phyloP scores from a whole-genome alignment of 2,113 vertebrate genomes.

The Fukomys damarensis region DNA sequence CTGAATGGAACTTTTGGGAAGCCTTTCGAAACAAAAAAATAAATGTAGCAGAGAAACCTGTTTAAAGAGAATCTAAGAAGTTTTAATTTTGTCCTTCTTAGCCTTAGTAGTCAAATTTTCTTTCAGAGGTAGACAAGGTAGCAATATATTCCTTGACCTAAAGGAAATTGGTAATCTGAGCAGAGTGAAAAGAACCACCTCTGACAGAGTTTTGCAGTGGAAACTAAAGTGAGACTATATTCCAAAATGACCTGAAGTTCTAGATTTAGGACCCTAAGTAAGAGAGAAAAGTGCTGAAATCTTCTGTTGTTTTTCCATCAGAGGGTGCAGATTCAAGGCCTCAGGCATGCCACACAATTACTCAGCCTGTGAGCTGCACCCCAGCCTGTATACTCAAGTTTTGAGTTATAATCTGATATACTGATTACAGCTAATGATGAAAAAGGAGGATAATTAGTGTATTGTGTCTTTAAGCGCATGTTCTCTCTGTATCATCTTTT shows the following conservation, averaged over 20 bases:
- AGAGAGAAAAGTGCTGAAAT: background rate
- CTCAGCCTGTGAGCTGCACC: background rate
- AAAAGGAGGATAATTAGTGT: background rate
- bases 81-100: constrained; percentile 40
- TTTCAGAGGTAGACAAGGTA: background rate
- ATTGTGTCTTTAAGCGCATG: background rate
- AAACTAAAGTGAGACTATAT: background rate
- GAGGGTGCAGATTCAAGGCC: background rate
- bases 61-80: constrained; percentile 7
- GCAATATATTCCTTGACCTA: background rate
- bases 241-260: background rate
- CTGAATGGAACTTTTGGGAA: background rate
- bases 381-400: background rate
- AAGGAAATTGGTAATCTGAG: background rate
- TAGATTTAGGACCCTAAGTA: background rate
- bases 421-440: background rate
- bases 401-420: background rate
- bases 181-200: background rate
- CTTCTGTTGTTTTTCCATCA: background rate
- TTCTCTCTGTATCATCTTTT: background rate
- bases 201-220: background rate
- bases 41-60: background rate
- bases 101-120: background rate
- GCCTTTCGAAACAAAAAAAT: background rate
- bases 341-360: background rate